phyloP scores from a whole-genome alignment of 2,113 vertebrate species.

The Callorhinus ursinus region DNA sequence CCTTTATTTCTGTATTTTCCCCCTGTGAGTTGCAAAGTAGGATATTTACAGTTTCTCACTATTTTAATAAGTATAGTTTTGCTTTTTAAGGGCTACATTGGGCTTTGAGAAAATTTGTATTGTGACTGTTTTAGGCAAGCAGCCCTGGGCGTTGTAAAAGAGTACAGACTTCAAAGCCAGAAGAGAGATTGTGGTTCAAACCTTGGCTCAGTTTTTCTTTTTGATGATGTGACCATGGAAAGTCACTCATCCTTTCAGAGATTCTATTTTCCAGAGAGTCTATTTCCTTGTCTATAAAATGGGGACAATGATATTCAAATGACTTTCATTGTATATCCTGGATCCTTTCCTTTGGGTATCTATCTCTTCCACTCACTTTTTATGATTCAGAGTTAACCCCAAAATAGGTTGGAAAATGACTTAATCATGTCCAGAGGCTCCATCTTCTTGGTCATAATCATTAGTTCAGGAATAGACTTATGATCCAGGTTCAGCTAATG shows the following conservation, averaged over 20 bases:
- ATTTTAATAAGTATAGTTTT: not conserved
- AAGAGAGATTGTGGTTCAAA: not conserved
- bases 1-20: not conserved
- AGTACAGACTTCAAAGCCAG: not conserved
- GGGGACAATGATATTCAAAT: not conserved
- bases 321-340: not conserved
- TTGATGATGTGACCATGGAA: not conserved
- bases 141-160: not conserved
- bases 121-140: not conserved
- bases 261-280: not conserved
- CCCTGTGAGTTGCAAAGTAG: not conserved
- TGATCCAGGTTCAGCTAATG: not conserved
- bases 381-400: not conserved
- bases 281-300: not conserved
- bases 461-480: not conserved
- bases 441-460: not conserved
- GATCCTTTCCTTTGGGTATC: not conserved
- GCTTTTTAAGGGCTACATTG: not conserved
- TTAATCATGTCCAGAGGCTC: not conserved
- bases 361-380: not conserved
- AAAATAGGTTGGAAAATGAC: not conserved
- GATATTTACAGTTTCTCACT: not conserved
- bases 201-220: not conserved
- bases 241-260: not conserved
- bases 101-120: not conserved